Evolutionary conservation across 2,888 invertebrate genomes (phyloP), one percentile per base, ranked within the genome.

Genomic region (Drosophila merina): DNA sequence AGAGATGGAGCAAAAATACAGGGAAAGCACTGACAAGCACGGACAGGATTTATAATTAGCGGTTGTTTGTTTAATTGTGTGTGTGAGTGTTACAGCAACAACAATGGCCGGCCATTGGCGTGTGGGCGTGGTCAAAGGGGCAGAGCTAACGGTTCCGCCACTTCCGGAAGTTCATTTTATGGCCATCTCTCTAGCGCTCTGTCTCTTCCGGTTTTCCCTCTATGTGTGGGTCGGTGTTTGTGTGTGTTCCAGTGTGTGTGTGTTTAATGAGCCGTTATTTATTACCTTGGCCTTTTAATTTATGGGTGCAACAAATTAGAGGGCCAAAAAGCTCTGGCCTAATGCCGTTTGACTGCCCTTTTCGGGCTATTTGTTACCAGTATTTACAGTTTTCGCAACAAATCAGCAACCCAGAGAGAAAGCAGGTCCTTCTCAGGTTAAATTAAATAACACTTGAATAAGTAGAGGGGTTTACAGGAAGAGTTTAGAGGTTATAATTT

Each of bases 301-400:
- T 82, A 87, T 82, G 81, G 85, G 62, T 76, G 64, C 87, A 74
- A 85, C 82, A 85, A 82, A 82, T 87, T 86, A 87, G 82, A 78
- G 62, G 64, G 75, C 64, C 69, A 49, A 10, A n/a, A 44, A 47
- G 50, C 25, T 42, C 42, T 62, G 51, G 50, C 56, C 72, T 56
- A 48, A 71, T 72, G 71, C 57, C 52, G 42, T 57, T 48, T 48
- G 20, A 12, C 51, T 30, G 49, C 47, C 72, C 71, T 26, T 75
- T 78, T 72, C 73, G 80, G 77, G 75, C 84, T 70, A 71, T 75
- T 80, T 80, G 72, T 73, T 83, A 73, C 73, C 75, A 79, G 75
- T 72, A 79, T 75, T 82, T 83, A 67, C 76, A 79, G 63, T 49
- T 48, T 67, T 40, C 40, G 31, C 31, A 33, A 25, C 8, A 31